Conservation (phyloP, 1,140 invertebrate species). For the Ips nitidus region DNA sequence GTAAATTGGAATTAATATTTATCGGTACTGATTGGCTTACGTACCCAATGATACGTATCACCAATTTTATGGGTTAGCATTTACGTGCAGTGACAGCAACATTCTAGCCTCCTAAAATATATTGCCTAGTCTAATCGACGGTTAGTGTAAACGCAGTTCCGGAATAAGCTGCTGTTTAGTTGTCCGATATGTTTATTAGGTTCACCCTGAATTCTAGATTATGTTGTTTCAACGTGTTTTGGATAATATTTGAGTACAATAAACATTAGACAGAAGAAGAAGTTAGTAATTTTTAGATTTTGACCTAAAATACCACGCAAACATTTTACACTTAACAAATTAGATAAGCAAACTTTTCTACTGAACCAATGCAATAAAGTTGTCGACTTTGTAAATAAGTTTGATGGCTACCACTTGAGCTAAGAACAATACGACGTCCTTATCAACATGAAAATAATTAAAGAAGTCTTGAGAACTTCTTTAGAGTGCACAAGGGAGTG, state of each 20-base stretch:
- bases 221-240: background rate
- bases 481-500: no score
- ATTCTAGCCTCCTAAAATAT: conserved; percentile 16
- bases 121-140: conserved; percentile 9
- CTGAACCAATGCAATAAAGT: no score
- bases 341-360: no score
- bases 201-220: background rate
- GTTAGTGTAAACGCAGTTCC: conserved; percentile 4
- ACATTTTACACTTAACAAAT: no score
- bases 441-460: no score
- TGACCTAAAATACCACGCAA: no score
- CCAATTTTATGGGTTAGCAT: conserved; percentile 25
- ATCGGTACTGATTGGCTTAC: conserved; percentile 15
- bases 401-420: no score
- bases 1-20: conserved; percentile 25
- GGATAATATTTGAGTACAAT: background rate
- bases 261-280: no score
- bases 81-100: conserved; percentile 21
- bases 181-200: background rate
- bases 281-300: no score
- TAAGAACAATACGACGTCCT: no score
- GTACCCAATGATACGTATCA: conserved; percentile 16
- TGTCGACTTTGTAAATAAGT: no score
- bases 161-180: background rate
- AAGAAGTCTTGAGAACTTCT: no score